Evolutionary conservation across 2,888 invertebrate genomes (phyloP), one percentile per base, ranked within the genome.

Genomic region (Monoplex corrugatus): DNA sequence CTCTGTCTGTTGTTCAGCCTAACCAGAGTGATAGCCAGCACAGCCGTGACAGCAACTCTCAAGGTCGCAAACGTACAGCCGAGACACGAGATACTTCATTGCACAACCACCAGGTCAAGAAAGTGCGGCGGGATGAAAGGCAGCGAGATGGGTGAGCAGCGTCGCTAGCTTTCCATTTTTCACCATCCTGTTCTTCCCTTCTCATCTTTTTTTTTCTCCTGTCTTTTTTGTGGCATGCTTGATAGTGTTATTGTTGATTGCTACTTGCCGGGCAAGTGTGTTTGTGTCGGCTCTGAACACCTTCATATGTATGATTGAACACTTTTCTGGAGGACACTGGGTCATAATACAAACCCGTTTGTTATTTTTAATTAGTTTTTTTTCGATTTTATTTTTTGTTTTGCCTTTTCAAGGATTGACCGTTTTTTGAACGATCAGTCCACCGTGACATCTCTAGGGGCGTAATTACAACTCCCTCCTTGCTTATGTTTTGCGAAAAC

Each of bases 221-320:
- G 57, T 50, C n/a, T 38, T 57, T 32, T 57, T 32, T 84, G 84
- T 84, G 45, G 84, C 84, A 84, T 84, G 84, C 84, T 38, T 84
- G 84, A 84, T 35, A 28, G 40, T 86, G 50, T 68, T 57, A 28
- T n/a, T 86, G 68, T 80, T 80, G 78, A 80, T 80, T 80, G 40
- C 40, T 2, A 63, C 40, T 38, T 86, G n/a, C 68, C 68, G 38
- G 63, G 86, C 63, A 86, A 86, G 86, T 68, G 86, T 50, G 63
- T 86, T 86, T 86, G 68, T 86, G 86, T 86, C 86, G 86, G 86
- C 86, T 86, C 86, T 86, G 86, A 86, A 86, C 63, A 68, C 40
- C 86, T 68, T 68, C 86, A 86, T 63, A 86, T n/a, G 40, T 68
- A 80, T 88, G 88, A 88, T 88, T 88, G 88, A 88, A 88, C 88